Conservation (phyloP, 2,888 invertebrate genomes). For the Plusia festucae region DNA sequence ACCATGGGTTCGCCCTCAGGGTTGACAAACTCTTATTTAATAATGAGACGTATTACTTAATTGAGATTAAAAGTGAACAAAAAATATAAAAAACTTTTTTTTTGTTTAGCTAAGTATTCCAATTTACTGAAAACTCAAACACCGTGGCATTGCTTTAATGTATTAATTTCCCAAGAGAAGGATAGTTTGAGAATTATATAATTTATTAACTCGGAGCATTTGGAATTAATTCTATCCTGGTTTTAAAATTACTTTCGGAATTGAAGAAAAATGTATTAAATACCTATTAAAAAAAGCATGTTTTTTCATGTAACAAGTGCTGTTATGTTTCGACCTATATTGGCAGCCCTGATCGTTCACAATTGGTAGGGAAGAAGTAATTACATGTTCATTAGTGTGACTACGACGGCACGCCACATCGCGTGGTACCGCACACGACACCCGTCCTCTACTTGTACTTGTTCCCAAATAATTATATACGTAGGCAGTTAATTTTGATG, state of each 20-base stretch:
- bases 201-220: constrained; percentile 8
- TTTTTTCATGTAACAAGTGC: no score
- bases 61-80: background rate
- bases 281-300: no score
- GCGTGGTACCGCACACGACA: constrained; percentile 73
- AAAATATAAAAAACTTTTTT: background rate
- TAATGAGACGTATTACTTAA: background rate
- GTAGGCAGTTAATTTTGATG: constrained; percentile 62
- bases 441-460: constrained; percentile 61
- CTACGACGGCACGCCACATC: constrained; percentile 79
- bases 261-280: background rate
- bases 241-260: background rate
- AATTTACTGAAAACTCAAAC: constrained; percentile 24
- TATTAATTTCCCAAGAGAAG: constrained; percentile 41
- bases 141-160: constrained; percentile 16
- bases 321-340: background rate
- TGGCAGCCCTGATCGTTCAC: constrained; percentile 66
- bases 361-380: constrained; percentile 77
- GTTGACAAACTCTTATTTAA: constrained; percentile 36
- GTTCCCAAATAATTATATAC: constrained; percentile 74
- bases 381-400: constrained; percentile 84
- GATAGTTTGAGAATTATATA: constrained; percentile 22
- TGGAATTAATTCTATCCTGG: background rate
- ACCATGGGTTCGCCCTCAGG: constrained; percentile 52
- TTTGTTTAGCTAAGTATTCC: constrained; percentile 15